Base-by-base conservation (phyloP, 2,888 invertebrate species). In the Cataglyphis livida region DNA sequence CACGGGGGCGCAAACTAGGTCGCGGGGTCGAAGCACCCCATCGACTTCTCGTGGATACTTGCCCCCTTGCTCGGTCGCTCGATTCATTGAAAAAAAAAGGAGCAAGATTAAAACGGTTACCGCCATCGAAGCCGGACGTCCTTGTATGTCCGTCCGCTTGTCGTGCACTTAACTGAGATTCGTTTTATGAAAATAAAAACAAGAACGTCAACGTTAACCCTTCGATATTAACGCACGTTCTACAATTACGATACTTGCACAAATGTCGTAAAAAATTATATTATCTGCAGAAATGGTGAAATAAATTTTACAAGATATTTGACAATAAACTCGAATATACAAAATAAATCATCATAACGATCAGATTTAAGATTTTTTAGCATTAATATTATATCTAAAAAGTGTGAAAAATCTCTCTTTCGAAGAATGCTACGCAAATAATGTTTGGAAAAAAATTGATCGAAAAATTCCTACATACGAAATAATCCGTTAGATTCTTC, bases 1-100 rank as follows among this genome's bases (percentile, higher is more conserved):
- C 94, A 94, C 91, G 83, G 86, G 90, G 89, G 75, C 89, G 88
- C 68, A 91, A 94, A 93, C 86, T 93, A 82, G 94, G 94, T 93
- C 93, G 93, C 84, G 92, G 82, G 93, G 94, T 93, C 93, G 90
- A 91, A 94, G 93, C 90, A 93, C 93, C 92, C 89, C 89, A 87
- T 82, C 76, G 84, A 74, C 86, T 89, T 88, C 76, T 88, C 85
- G 78, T 84, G 82, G 84, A 85, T 83, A 85, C 85, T 85, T 85
- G 64, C 71, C 85, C 82, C 81, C 79, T 75, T 88, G 84, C 74
- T 75, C 61, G 84, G 84, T 85, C 62, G 79, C 81, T 86, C 85
- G 88, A 87, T 90, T 89, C 89, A 89, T 89, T 89, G 89, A 90
- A 90, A 90, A 79, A 83, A 51, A 83, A 84, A 66, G 44, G 25